A percentile compares a stretch with the other conserved stretches of the same genome.
Evolutionary conservation across 2,113 vertebrate genomes (phyloP).

Genomic region (Chiloscyllium plagiosum): DNA sequence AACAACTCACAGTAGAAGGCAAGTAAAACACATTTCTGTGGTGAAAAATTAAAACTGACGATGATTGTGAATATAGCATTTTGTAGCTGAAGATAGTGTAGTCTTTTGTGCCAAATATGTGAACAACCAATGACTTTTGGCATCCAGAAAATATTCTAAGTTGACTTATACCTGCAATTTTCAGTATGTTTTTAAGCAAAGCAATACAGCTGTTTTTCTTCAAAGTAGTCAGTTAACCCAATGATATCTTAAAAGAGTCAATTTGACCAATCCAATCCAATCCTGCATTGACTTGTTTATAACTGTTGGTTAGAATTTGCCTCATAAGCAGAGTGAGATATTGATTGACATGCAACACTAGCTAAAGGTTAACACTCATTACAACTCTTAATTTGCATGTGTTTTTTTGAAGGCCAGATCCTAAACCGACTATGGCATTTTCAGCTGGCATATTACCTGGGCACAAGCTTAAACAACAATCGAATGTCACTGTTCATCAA

Average conservation of each 20-base stretch:
- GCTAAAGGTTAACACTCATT: conserved; percentile 56
- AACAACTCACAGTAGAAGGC: no score
- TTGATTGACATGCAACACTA: conserved; percentile 47
- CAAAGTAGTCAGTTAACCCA: neutral
- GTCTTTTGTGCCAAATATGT: no score
- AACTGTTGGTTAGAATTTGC: conserved; percentile 12
- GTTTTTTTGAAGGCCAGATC: conserved; percentile 49
- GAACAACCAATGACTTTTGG: no score
- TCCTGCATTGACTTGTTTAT: neutral
- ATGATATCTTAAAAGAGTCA: neutral
- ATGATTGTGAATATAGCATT: no score
- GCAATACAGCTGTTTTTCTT: neutral
- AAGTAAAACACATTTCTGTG: no score
- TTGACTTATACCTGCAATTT: neutral
- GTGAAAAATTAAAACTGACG: no score
- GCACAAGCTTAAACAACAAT: conserved; percentile 43
- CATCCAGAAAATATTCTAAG: no score
- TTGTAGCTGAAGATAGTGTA: no score
- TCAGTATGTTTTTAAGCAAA: neutral
- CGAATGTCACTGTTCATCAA: conserved; percentile 49
- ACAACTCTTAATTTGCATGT: conserved; percentile 49
- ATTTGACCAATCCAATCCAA: neutral
- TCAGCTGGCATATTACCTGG: conserved; percentile 50
- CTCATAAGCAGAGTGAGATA: neutral
- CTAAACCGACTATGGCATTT: conserved; percentile 51